Evolutionary conservation across 2,113 vertebrate genomes (phyloP), one percentile per base, ranked within the genome.

Genomic region (Oceanodroma tethys): DNA sequence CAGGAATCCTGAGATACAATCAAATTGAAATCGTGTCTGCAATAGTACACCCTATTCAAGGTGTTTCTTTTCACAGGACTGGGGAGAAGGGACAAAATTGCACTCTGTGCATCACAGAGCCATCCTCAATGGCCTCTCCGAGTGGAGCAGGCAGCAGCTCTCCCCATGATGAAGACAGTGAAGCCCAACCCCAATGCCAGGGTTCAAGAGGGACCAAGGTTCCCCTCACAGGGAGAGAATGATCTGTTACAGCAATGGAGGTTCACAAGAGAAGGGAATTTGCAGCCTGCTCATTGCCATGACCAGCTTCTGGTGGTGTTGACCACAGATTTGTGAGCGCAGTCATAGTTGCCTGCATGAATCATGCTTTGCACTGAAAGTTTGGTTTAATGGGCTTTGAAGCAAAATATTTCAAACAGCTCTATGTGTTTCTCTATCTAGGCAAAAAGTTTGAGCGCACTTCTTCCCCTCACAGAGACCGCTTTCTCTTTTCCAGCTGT

Each of bases 401-500:
- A 76, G 36, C 18, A 75, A 82, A 88, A 67, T 82, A 76, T 74
- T 95, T 95, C 86, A 58, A 80, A 21, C 25, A 42, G 34, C 50
- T 91, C 52, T 92, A 19, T 66, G 29, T 79, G 34, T 90, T 86
- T 85, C 86, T 76, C 47, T 80, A 42, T 58, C 56, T 55, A 68
- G 56, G 79, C 59, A 93, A 88, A 72, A 92, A 89, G 66, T 92
- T 86, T 36, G 68, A 80, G 34, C n/a, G 9, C 29, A 3, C 63
- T 70, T 84, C 65, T 83, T 90, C 48, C 53, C 58, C 63, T 88
- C 68, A 59, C 1, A 9, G 84, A 86, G 63, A 87, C 42, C 5
- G 7, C n/a, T 95, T 95, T 90, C 91, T 94, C 93, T 97, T 95
- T 91, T 91, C 38, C 84, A 97, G 90, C 47, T 95, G 88, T 93